phyloP scores from a whole-genome alignment of 2,113 vertebrate genomes.

The Pygoscelis adeliae region DNA sequence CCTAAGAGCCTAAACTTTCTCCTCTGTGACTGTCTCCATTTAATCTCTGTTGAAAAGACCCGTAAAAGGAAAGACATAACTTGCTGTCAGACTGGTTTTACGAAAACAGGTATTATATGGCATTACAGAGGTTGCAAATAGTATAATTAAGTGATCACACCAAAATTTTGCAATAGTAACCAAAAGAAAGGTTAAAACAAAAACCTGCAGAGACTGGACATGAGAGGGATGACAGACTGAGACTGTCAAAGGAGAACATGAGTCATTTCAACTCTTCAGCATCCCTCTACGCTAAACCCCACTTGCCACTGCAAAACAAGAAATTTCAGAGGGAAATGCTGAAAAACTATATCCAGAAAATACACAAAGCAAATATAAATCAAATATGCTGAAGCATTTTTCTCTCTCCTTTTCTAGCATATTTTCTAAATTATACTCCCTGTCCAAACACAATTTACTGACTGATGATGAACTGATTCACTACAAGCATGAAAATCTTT shows the following conservation, averaged over 20 bases:
- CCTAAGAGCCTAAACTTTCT: not conserved
- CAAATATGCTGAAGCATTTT: not conserved
- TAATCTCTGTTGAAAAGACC: not conserved
- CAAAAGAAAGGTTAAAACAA: not conserved
- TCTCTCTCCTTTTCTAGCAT: not conserved
- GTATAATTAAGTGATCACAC: not conserved
- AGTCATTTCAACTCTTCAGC: not conserved
- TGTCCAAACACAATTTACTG: not conserved
- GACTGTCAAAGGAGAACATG: not conserved
- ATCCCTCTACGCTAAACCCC: not conserved
- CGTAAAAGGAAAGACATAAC: not conserved
- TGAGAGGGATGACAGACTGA: not conserved
- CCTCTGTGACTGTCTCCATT: not conserved
- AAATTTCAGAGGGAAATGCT: not conserved
- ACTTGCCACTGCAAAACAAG: not conserved
- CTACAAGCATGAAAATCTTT: not conserved
- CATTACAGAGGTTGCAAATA: not conserved
- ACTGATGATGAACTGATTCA: not conserved
- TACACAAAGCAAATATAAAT: not conserved
- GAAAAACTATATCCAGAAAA: not conserved
- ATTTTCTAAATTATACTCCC: not conserved
- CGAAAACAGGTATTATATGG: not conserved
- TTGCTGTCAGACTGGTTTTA: not conserved
- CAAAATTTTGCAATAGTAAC: not conserved
- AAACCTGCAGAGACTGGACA: not conserved